Conservation (phyloP, 1,140 invertebrate genomes). For the Streblospio benedicti region DNA sequence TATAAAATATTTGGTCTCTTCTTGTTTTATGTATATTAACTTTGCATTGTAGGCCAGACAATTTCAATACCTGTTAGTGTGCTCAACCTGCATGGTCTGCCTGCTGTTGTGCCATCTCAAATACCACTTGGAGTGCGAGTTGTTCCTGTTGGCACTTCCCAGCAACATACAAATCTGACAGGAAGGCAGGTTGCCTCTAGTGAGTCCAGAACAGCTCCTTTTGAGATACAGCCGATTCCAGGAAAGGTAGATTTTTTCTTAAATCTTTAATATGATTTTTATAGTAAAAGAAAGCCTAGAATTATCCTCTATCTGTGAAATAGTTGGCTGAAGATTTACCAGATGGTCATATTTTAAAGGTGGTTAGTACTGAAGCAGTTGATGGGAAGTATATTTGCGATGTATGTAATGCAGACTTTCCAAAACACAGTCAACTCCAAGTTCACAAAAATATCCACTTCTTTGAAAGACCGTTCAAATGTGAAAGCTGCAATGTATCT, state of each 20-base stretch:
- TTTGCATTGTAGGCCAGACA: too few relatives aligned
- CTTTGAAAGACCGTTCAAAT: constrained; percentile 82
- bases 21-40: too few relatives aligned
- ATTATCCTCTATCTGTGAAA: too few relatives aligned
- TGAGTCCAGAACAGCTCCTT: constrained; percentile 1
- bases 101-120: neutral
- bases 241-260: constrained; percentile 7
- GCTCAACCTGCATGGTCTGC: constrained; percentile 1
- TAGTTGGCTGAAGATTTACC: too few relatives aligned
- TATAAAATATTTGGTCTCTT: too few relatives aligned
- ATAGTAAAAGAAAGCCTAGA: too few relatives aligned
- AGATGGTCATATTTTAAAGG: too few relatives aligned
- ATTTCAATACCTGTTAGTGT: neutral
- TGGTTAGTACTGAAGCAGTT: too few relatives aligned
- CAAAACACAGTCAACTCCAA: constrained; percentile 75
- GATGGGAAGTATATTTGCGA: constrained; percentile 74
- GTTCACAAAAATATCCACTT: constrained; percentile 94
- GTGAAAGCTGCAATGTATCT: constrained; percentile 67
- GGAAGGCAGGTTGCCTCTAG: neutral
- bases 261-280: too few relatives aligned
- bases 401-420: constrained; percentile 84
- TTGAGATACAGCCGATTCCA: constrained; percentile 17
- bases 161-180: neutral
- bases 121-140: neutral
- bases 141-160: neutral